Conservation (phyloP, 2,888 invertebrate genomes). For the Malachius bipustulatus region DNA sequence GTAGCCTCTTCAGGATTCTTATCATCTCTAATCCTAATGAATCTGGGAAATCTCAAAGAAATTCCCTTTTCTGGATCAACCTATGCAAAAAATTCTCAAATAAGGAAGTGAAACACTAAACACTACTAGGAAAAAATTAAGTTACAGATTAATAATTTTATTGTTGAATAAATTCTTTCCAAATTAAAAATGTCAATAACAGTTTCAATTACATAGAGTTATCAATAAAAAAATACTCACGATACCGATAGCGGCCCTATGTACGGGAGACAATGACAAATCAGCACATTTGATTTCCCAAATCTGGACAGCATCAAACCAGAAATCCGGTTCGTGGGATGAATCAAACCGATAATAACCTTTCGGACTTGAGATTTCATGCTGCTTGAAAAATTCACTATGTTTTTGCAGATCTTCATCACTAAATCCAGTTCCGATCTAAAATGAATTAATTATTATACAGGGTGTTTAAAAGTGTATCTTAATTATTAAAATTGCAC, state of each 20-base stretch:
- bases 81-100: constrained; percentile 31
- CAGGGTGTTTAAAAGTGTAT: too few species aligned
- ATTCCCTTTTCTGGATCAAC: constrained; percentile 85
- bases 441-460: constrained; percentile 15
- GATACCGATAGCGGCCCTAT: constrained; percentile 77
- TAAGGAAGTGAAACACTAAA: too few species aligned
- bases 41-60: constrained; percentile 90
- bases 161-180: too few species aligned
- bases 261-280: constrained; percentile 89
- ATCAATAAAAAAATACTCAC: constrained; percentile 39
- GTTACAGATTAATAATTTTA: too few species aligned
- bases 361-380: constrained; percentile 62
- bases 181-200: too few species aligned
- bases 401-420: constrained; percentile 79
- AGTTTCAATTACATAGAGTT: constrained; percentile 9
- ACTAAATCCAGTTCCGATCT: constrained; percentile 88
- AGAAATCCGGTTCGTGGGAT: constrained; percentile 68
- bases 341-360: constrained; percentile 70
- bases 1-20: constrained; percentile 91
- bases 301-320: constrained; percentile 78
- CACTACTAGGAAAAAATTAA: too few species aligned
- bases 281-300: constrained; percentile 75
- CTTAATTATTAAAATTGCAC: too few species aligned
- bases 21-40: constrained; percentile 80
- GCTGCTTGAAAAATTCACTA: constrained; percentile 60